These are phyloP conservation scores for Caenorhabditis sp. DNA, from an alignment of 2,888 invertebrate genomes.

Conservation along the genomic window DNA sequence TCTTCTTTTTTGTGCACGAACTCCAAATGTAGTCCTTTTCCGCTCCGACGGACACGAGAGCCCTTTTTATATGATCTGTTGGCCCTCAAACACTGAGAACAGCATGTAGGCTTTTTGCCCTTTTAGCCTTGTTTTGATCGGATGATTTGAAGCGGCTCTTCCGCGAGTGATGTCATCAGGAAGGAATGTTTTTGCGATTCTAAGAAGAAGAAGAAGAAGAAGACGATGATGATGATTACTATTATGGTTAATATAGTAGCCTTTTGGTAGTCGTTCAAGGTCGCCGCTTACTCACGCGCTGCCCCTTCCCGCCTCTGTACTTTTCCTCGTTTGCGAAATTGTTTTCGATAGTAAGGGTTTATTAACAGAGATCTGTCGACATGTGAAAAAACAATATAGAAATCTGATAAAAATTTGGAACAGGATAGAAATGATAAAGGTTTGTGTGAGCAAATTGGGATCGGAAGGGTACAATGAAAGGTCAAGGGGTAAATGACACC, in stretches of 20 bases:
- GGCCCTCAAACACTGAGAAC: background rate
- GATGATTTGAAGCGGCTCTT: background rate
- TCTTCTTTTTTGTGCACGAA: no score
- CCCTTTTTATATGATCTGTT: no score
- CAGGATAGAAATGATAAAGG: background rate
- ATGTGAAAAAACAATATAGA: background rate
- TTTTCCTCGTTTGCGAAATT: slow-evolving; percentile 12
- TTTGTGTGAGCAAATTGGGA: background rate
- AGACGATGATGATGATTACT: background rate
- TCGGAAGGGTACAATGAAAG: slow-evolving; percentile 2
- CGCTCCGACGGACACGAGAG: no score
- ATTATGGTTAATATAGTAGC: slow-evolving; percentile 1
- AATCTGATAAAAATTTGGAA: background rate
- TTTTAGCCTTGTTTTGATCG: slow-evolving; percentile 2
- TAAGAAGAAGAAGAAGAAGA: background rate
- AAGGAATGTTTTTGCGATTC: background rate
- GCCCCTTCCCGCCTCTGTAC: background rate
- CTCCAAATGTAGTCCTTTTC: no score
- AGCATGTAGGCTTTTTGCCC: slow-evolving; percentile 22
- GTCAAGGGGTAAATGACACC: slow-evolving; percentile 46
- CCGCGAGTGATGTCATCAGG: background rate
- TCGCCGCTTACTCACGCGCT: slow-evolving; percentile 15
- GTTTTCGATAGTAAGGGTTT: background rate
- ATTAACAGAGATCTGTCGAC: slow-evolving; percentile 9
- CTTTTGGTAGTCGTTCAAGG: background rate